phyloP scores from a whole-genome alignment of 2,888 invertebrate species.

The Metallyticus violacea region DNA sequence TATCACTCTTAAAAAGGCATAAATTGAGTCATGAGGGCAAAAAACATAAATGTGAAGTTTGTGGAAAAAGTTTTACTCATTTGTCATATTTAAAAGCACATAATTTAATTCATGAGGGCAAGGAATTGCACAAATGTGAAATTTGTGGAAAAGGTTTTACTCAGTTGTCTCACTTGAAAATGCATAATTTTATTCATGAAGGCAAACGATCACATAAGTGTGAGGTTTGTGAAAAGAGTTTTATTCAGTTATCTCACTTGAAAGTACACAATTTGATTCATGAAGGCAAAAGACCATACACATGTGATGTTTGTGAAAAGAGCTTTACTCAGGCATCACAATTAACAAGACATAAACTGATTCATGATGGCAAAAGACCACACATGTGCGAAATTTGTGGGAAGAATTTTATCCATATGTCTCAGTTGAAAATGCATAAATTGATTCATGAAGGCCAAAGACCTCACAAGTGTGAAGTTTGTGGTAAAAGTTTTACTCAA shows the following conservation, averaged over 20 bases:
- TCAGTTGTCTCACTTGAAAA: background rate
- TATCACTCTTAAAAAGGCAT: background rate
- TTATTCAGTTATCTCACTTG: background rate
- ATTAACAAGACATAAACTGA: background rate
- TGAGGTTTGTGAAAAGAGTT: background rate
- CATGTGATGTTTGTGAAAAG: background rate
- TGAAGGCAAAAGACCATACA: background rate
- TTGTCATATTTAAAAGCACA: background rate
- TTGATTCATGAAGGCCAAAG: background rate
- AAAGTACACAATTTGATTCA: background rate
- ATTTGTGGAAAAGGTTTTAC: background rate
- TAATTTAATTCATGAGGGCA: background rate
- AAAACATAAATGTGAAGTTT: background rate
- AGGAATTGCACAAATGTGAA: background rate
- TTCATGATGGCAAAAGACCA: background rate
- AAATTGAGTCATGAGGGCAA: background rate
- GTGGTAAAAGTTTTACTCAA: background rate
- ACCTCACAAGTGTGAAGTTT: background rate
- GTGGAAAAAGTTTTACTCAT: background rate
- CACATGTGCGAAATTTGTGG: background rate
- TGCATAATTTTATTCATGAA: background rate
- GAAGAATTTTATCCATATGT: background rate
- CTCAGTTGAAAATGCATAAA: background rate
- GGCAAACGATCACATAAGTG: background rate
- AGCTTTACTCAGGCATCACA: background rate